Conservation (phyloP, 2,888 invertebrate genomes). For the Nomada hirtipes region DNA sequence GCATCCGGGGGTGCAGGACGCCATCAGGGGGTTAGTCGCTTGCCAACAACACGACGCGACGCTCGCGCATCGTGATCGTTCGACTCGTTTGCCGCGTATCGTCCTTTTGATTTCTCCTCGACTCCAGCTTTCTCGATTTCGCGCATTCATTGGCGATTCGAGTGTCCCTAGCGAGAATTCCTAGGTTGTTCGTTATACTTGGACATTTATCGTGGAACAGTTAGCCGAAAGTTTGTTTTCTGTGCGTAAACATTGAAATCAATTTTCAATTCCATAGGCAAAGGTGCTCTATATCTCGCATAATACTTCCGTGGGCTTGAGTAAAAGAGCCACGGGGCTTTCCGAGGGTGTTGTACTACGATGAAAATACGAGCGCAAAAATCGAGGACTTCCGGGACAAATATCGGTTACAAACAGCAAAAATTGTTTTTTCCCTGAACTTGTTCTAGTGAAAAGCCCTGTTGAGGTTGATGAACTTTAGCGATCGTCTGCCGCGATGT, state of each 20-base stretch:
- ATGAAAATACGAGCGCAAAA: slow-evolving; percentile 7
- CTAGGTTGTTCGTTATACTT: too few species aligned
- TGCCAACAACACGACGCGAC: slow-evolving; percentile 79
- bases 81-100: slow-evolving; percentile 34
- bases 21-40: slow-evolving; percentile 81
- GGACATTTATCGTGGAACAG: neutral
- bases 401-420: neutral
- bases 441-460: neutral
- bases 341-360: neutral
- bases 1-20: slow-evolving; percentile 79
- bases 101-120: neutral
- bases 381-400: neutral
- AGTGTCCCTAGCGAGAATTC: neutral
- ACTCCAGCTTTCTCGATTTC: slow-evolving; percentile 15
- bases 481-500: slow-evolving; percentile 32
- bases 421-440: neutral
- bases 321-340: neutral
- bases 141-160: slow-evolving; percentile 22
- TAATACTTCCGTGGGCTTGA: neutral
- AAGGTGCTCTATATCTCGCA: neutral
- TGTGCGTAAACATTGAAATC: too few species aligned
- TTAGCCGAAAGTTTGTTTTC: neutral
- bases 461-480: neutral
- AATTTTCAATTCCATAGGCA: neutral
- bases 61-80: slow-evolving; percentile 70